phyloP scores from a whole-genome alignment of 2,888 invertebrate species.

The Callosobruchus maculatus region DNA sequence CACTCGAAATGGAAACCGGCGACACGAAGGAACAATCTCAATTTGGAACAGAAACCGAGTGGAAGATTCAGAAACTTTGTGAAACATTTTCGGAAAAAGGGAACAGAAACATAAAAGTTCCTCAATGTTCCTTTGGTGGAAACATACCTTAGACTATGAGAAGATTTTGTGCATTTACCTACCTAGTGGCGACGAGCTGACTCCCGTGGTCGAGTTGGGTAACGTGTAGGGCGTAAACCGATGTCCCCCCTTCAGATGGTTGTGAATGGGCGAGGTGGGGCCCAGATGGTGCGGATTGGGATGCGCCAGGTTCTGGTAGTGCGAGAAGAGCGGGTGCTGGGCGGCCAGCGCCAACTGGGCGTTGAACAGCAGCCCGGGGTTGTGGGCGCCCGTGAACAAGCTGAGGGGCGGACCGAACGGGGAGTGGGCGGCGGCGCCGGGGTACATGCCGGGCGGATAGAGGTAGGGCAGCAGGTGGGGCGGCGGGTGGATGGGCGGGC shows the following conservation, averaged over 20 bases:
- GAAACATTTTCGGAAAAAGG: no score
- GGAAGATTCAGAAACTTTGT: no score
- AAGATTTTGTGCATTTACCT: neutral
- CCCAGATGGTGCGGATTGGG: slow-evolving; percentile 59
- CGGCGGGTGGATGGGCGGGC: slow-evolving; percentile 89
- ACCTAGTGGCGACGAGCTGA: slow-evolving; percentile 61
- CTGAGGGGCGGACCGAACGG: slow-evolving; percentile 69
- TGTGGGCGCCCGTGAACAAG: slow-evolving; percentile 57
- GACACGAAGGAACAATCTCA: no score
- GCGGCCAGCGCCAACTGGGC: slow-evolving; percentile 84
- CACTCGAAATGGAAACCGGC: no score
- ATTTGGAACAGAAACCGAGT: no score
- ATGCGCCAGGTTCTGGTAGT: slow-evolving; percentile 60
- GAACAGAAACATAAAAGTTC: no score
- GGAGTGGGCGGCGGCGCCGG: slow-evolving; percentile 58
- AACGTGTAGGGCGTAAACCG: slow-evolving; percentile 88
- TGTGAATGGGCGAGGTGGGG: slow-evolving; percentile 61
- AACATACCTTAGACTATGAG: no score
- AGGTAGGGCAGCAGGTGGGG: slow-evolving; percentile 87
- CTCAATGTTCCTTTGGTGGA: no score
- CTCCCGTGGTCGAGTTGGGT: slow-evolving; percentile 55
- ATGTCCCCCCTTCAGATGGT: slow-evolving; percentile 68
- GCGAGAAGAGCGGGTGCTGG: slow-evolving; percentile 76
- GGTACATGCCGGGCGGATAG: slow-evolving; percentile 86
- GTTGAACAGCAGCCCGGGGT: slow-evolving; percentile 81